phyloP scores from a whole-genome alignment of 2,797 vertebrate genomes.

The Prunella strophiata region DNA sequence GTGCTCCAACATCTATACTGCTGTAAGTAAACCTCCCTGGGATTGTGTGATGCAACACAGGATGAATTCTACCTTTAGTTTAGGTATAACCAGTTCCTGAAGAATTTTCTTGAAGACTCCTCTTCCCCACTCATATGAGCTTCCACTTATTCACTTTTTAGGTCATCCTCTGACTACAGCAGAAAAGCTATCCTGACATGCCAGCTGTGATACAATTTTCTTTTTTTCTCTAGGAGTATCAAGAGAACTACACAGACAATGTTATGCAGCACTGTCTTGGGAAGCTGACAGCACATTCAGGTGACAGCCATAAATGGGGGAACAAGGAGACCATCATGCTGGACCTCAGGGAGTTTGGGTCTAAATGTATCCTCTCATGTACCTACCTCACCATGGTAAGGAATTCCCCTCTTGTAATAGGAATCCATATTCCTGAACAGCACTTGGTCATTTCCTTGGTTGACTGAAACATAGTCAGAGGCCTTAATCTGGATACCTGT shows the following conservation, averaged over 20 bases:
- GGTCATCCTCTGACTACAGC: neutral
- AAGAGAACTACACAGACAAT: neutral
- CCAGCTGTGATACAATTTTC: neutral
- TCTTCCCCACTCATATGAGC: neutral
- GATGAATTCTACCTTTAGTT: neutral
- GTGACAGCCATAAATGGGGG: neutral
- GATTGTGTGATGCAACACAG: neutral
- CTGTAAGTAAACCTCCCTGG: neutral
- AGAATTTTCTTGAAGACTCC: neutral
- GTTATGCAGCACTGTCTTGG: neutral
- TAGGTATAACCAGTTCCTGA: neutral
- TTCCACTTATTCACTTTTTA: neutral
- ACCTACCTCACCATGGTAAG: conserved; percentile 66
- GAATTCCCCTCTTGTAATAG: conserved; percentile 68
- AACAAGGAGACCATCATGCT: neutral
- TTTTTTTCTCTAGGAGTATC: neutral
- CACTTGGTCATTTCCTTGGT: neutral
- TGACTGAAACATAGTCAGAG: conserved; percentile 27
- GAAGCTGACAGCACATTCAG: neutral
- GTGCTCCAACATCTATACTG: neutral
- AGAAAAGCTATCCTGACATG: neutral
- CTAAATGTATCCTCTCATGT: neutral
- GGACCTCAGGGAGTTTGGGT: neutral
- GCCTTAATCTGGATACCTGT: conserved; percentile 60
- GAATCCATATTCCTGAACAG: conserved; percentile 54